Evolutionary conservation across 2,888 invertebrate species (phyloP).

Genomic region (Cyrtodaria siliqua): DNA sequence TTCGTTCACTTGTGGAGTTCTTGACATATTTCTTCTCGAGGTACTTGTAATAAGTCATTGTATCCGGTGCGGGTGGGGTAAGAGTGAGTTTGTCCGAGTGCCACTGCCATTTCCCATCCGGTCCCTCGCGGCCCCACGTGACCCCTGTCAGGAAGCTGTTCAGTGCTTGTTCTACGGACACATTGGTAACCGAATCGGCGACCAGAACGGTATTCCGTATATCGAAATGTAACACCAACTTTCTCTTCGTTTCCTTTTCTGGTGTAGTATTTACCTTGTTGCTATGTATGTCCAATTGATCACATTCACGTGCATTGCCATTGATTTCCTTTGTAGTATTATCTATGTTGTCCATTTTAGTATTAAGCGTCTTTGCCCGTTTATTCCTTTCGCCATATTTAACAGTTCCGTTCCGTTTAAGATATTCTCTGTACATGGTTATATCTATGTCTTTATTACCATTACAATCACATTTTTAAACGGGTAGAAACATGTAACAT

Average conservation of each 20-base stretch:
- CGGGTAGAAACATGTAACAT: slow-evolving; percentile 43
- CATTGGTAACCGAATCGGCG: slow-evolving; percentile 83
- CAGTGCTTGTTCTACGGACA: slow-evolving; percentile 84
- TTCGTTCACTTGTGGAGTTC: slow-evolving; percentile 77
- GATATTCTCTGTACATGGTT: slow-evolving; percentile 52
- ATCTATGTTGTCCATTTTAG: slow-evolving; percentile 15
- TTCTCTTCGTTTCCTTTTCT: slow-evolving; percentile 67
- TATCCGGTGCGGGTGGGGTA: slow-evolving; percentile 70
- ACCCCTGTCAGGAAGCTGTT: slow-evolving; percentile 85
- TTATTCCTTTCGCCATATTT: neutral
- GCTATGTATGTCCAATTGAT: slow-evolving; percentile 26
- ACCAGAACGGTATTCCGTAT: slow-evolving; percentile 85
- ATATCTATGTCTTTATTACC: neutral
- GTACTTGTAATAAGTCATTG: slow-evolving; percentile 83
- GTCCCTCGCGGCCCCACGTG: slow-evolving; percentile 81
- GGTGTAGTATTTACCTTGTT: slow-evolving; percentile 37
- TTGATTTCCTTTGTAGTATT: slow-evolving; percentile 19
- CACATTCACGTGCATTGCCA: slow-evolving; percentile 20
- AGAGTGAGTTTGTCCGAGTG: slow-evolving; percentile 78
- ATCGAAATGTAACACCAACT: slow-evolving; percentile 85
- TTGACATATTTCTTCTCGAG: slow-evolving; percentile 81
- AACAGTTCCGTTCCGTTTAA: slow-evolving; percentile 34
- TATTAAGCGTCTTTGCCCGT: neutral
- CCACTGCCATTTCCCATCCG: slow-evolving; percentile 80
- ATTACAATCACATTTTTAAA: slow-evolving; percentile 3